Evolutionary conservation across 2,797 vertebrate species (phyloP).

Genomic region (Prionace glauca): DNA sequence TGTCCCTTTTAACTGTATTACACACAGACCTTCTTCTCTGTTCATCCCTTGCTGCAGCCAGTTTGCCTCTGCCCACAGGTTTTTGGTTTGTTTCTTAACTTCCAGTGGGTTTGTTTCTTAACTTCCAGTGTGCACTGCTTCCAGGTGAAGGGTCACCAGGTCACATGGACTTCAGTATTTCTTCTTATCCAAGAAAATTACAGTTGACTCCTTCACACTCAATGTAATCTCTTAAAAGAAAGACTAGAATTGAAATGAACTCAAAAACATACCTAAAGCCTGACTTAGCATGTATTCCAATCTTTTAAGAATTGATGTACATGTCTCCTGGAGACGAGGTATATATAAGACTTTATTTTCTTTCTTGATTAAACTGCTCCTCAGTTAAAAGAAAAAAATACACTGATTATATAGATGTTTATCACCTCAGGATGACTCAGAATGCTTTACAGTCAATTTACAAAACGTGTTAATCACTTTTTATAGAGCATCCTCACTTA

Average conservation of each 20-base stretch:
- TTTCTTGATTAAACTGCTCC: neutral
- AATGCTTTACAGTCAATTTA: neutral
- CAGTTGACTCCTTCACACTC: too few species aligned
- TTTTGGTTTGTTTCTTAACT: too few species aligned
- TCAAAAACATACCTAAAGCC: neutral
- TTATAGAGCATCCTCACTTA: neutral
- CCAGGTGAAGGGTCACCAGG: too few species aligned
- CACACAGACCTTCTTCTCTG: too few species aligned
- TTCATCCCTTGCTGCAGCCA: too few species aligned
- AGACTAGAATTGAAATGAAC: neutral
- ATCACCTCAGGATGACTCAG: neutral
- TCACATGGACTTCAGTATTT: too few species aligned
- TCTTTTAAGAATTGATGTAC: neutral
- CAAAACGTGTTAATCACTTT: neutral
- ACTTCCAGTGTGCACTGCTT: too few species aligned
- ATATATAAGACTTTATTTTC: too few species aligned
- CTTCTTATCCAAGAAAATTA: too few species aligned
- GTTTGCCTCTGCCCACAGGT: too few species aligned
- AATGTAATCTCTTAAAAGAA: neutral
- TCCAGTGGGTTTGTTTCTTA: too few species aligned
- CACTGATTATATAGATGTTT: neutral
- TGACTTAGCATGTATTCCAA: neutral
- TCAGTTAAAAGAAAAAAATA: neutral
- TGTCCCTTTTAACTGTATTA: too few species aligned
- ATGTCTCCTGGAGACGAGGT: neutral